Percentiles rank a stretch among this genome's conserved stretches.
phyloP scores from a whole-genome alignment of 2,797 vertebrate genomes.

The Neoniphon sammara region DNA sequence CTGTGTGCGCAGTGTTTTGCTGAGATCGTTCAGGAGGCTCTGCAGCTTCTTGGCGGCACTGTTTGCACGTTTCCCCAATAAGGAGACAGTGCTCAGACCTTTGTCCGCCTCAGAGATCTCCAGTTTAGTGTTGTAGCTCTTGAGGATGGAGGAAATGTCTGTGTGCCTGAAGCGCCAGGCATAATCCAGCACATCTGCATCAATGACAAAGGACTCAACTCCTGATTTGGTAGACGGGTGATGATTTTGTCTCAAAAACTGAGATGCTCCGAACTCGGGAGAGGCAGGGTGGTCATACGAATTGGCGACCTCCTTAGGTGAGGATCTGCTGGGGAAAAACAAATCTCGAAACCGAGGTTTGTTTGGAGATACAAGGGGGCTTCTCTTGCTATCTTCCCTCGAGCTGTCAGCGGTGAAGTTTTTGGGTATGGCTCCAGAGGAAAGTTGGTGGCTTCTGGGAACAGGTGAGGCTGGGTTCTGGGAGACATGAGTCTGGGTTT shows the following conservation, averaged over 20 bases:
- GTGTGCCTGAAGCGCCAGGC: neutral
- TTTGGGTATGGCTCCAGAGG: constrained; percentile 39
- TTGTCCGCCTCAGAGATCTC: fast-evolving
- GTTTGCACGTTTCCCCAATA: constrained; percentile 35
- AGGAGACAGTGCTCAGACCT: constrained; percentile 24
- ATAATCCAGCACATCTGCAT: constrained; percentile 62
- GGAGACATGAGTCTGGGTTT: neutral
- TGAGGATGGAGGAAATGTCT: neutral
- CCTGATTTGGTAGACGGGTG: fast-evolving
- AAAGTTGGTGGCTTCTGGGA: neutral
- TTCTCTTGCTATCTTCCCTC: neutral
- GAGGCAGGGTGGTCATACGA: neutral
- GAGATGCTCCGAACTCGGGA: neutral
- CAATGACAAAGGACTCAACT: constrained; percentile 22
- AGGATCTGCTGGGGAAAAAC: neutral
- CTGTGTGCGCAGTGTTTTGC: constrained; percentile 57
- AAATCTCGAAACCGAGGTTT: neutral
- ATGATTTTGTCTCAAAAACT: neutral
- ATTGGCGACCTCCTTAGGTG: neutral
- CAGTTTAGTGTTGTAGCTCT: neutral
- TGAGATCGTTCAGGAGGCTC: constrained; percentile 34
- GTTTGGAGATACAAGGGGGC: neutral
- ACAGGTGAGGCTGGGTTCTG: neutral
- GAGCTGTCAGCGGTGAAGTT: neutral
- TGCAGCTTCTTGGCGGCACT: constrained; percentile 37